Evolutionary conservation across 2,888 invertebrate species (phyloP).

Genomic region (Bruchidius siliquastri): DNA sequence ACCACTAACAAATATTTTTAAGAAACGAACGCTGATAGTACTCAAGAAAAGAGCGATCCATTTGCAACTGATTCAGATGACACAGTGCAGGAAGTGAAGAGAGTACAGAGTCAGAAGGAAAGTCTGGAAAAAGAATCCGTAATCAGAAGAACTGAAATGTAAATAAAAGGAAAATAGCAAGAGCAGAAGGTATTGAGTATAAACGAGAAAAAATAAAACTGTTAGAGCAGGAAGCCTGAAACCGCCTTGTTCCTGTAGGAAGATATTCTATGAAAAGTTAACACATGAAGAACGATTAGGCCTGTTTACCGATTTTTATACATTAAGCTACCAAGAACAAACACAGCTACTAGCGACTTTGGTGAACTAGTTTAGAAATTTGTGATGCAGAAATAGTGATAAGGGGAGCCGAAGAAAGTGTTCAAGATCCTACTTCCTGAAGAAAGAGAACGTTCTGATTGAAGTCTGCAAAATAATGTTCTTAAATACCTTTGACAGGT

Average conservation of each 20-base stretch:
- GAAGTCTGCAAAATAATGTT: conserved; percentile 9
- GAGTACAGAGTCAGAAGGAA: background rate
- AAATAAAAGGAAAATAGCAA: conserved; percentile 8
- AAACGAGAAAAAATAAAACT: conserved; percentile 7
- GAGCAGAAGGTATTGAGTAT: conserved; percentile 5
- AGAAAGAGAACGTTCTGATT: background rate
- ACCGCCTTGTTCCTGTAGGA: conserved; percentile 5
- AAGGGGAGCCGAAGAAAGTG: conserved; percentile 3
- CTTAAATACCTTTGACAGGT: conserved; percentile 5
- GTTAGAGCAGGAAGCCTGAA: conserved; percentile 6
- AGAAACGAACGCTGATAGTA: no score
- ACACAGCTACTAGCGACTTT: conserved; percentile 5
- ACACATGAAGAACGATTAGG: conserved; percentile 2
- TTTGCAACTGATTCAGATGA: background rate
- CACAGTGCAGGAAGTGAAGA: background rate
- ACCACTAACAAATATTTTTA: no score
- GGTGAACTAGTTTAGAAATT: conserved; percentile 1
- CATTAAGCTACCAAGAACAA: conserved; percentile 5
- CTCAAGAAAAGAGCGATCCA: background rate
- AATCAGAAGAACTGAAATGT: conserved; percentile 3
- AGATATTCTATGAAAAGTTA: conserved; percentile 8
- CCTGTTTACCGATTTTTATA: conserved; percentile 5
- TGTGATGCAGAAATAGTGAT: background rate
- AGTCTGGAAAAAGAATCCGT: background rate
- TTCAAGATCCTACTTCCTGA: background rate